phyloP scores from a whole-genome alignment of 2,888 invertebrate genomes.

The Cephus pulcher region DNA sequence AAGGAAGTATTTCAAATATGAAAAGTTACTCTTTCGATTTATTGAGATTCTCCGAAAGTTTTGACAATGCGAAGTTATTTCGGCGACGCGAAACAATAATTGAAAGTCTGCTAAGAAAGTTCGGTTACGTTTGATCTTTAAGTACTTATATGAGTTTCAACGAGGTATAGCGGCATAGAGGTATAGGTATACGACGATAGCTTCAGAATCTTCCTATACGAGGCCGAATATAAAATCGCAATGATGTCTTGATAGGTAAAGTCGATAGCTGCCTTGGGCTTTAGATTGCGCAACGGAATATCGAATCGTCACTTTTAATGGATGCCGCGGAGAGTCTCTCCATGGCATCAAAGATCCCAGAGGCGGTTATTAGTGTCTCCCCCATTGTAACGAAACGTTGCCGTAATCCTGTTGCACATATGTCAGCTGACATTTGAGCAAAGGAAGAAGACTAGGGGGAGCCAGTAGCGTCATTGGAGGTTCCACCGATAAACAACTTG shows the following conservation, averaged over 20 bases:
- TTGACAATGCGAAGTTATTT: neutral
- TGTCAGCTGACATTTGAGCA: neutral
- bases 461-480: neutral
- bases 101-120: neutral
- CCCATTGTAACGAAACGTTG: neutral
- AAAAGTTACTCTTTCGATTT: neutral
- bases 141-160: neutral
- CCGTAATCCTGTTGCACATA: neutral
- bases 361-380: neutral
- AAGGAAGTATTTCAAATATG: neutral
- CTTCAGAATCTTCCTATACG: neutral
- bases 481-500: neutral
- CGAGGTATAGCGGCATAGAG: too few relatives aligned
- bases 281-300: neutral
- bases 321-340: neutral
- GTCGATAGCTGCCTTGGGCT: neutral
- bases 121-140: neutral
- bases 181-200: neutral
- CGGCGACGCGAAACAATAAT: neutral
- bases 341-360: neutral
- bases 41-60: neutral
- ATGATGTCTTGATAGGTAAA: neutral
- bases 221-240: neutral
- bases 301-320: neutral
- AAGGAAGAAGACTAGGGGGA: neutral